phyloP scores from a whole-genome alignment of 2,888 invertebrate genomes.

The Latrodectus elegans region DNA sequence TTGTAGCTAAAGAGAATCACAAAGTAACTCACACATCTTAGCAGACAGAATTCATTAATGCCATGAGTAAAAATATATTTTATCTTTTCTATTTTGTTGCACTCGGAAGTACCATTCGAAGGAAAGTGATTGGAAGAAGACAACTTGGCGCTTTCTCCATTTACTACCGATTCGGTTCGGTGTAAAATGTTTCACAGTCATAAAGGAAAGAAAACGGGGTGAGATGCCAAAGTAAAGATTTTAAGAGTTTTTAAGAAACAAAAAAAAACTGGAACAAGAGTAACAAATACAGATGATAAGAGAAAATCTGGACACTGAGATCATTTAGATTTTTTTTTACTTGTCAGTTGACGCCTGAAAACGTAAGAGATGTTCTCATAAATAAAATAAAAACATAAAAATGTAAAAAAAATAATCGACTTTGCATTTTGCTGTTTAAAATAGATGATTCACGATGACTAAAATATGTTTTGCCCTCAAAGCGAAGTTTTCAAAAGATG shows the following conservation, averaged over 20 bases:
- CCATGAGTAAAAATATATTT: too few relatives aligned
- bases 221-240: neutral
- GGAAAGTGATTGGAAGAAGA: neutral
- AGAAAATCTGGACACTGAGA: constrained; percentile 20
- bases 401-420: neutral
- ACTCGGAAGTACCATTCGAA: too few relatives aligned
- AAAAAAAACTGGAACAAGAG: neutral
- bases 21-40: too few relatives aligned
- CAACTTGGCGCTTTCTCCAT: neutral
- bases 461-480: constrained; percentile 11
- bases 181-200: constrained; percentile 14
- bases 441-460: neutral
- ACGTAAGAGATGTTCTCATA: constrained; percentile 21
- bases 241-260: neutral
- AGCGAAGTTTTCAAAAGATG: neutral
- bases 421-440: constrained; percentile 20
- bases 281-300: neutral
- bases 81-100: too few relatives aligned
- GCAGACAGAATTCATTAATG: too few relatives aligned
- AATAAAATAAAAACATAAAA: constrained; percentile 9
- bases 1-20: too few relatives aligned
- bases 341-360: constrained; percentile 20
- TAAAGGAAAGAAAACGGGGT: neutral
- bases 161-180: constrained; percentile 11
- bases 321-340: constrained; percentile 26